Percentiles rank a stretch among this genome's conserved stretches.
These are phyloP conservation scores for Plectus sambesii DNA, from an alignment of 1,140 invertebrate genomes.

Conservation along the genomic window DNA sequence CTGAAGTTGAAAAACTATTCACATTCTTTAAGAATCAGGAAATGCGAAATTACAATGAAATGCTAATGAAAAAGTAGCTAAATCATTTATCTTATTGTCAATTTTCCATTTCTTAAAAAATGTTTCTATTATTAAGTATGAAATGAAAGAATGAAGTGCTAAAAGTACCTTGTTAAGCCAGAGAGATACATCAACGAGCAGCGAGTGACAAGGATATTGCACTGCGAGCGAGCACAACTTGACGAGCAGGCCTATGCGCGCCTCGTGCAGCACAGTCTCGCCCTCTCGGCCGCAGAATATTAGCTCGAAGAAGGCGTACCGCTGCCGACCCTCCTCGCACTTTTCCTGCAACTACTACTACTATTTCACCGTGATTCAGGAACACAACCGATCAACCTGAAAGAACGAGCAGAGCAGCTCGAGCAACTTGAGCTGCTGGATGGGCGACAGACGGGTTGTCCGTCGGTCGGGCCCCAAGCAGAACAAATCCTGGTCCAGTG, in stretches of 20 bases:
- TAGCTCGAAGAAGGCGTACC: slow-evolving; percentile 15
- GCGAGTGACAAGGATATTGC: too few species aligned
- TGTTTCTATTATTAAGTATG: too few species aligned
- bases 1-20: too few species aligned
- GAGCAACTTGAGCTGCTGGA: slow-evolving; percentile 13
- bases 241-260: slow-evolving; percentile 12
- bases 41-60: too few species aligned
- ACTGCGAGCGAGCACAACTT: slow-evolving; percentile 10
- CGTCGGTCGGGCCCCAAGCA: slow-evolving; percentile 9
- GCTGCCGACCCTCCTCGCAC: slow-evolving; percentile 12
- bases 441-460: slow-evolving; percentile 2
- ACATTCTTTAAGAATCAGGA: slow-evolving; percentile 8
- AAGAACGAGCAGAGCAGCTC: slow-evolving; percentile 9
- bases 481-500: slow-evolving; percentile 18
- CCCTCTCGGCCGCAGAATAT: slow-evolving; percentile 14
- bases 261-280: slow-evolving; percentile 9
- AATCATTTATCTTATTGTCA: too few species aligned
- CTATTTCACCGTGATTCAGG: too few species aligned
- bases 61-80: too few species aligned
- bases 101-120: too few species aligned
- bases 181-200: too few species aligned
- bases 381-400: slow-evolving; percentile 8
- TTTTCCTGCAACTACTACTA: slow-evolving; percentile 6
- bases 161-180: too few species aligned
- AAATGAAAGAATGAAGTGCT: too few species aligned